Conservation (phyloP, 2,888 invertebrate species). For the Agrochola macilenta region DNA sequence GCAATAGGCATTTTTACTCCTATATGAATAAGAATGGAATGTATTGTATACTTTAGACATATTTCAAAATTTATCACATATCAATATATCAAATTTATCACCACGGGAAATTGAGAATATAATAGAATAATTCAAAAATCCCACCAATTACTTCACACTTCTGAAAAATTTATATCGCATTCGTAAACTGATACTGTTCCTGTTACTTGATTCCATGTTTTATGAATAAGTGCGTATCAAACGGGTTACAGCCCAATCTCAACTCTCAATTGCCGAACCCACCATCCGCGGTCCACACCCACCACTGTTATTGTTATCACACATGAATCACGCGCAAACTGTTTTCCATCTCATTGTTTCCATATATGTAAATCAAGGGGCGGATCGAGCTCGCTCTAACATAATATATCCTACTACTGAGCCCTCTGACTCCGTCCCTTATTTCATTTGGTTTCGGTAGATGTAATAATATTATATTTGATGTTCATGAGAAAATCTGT, state of each 20-base stretch:
- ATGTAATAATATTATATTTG: conserved; percentile 58
- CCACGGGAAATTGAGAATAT: background rate
- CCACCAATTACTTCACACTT: background rate
- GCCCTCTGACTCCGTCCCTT: conserved; percentile 42
- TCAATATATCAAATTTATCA: too few relatives aligned
- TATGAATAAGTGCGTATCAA: conserved; percentile 15
- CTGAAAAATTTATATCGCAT: background rate
- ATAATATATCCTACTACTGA: conserved; percentile 58
- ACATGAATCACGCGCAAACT: conserved; percentile 66
- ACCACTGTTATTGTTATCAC: conserved; percentile 56
- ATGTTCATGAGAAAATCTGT: conserved; percentile 53
- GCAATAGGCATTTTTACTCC: background rate
- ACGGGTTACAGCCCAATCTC: conserved; percentile 26
- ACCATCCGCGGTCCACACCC: conserved; percentile 9
- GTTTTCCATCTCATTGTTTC: conserved; percentile 70
- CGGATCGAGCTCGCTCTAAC: conserved; percentile 43
- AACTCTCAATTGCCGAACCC: conserved; percentile 15
- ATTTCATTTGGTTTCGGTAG: conserved; percentile 51
- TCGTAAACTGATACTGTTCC: background rate
- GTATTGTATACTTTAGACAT: too few relatives aligned
- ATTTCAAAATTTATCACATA: background rate
- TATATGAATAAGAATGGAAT: background rate
- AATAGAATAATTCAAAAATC: background rate
- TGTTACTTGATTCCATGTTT: conserved; percentile 2
- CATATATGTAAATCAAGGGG: conserved; percentile 70